Evolutionary conservation across 1,140 invertebrate species (phyloP), one percentile per base, ranked within the genome.

Genomic region (Andricus grossulariae): DNA sequence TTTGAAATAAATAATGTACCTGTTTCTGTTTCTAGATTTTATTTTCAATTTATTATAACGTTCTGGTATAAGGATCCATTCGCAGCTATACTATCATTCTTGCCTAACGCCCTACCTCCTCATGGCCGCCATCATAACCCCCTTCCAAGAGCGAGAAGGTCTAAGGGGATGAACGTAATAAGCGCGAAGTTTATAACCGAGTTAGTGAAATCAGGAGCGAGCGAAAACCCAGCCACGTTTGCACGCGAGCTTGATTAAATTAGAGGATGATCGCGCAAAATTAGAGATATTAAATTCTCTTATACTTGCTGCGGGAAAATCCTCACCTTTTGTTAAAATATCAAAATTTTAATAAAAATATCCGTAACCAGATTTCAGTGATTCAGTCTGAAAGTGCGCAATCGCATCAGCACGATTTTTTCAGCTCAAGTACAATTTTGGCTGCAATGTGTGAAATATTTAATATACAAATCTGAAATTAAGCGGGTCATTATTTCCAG

Each of bases 231-330:
- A 45, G 72, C 76, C 74, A 54, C 82, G 76, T 78, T 79, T 79
- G 80, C 73, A 79, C 74, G 72, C 66, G 75, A 74, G 77, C 83
- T 82, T 88, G 87, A 90, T 90, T 89, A 90, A 90, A 90, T 90
- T 90, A 90, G 82, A 76, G 87, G 83, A 90, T 90, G 78, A 90
- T 90, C 86, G 87, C 81, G 82, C 83, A 80, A 83, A 88, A 90
- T 90, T 90, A 90, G 85, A 89, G 86, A 87, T 88, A 89, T 90
- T 90, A 90, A 89, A 89, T 86, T 86, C 82, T 79, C 81, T 75
- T 25, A 13, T 15, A 25, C 16, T 6, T 66, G 25, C 13, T 13
- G 25, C 13, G 15, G 4, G 25, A 12, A 66, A 66, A 39, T 66
- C 8, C 12, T 13, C 25, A 13, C 1, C 15, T 2, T 32, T 45